These are phyloP conservation scores for Diploscapter pachys DNA, from an alignment of 1,140 invertebrate species.

Conservation along the genomic window DNA sequence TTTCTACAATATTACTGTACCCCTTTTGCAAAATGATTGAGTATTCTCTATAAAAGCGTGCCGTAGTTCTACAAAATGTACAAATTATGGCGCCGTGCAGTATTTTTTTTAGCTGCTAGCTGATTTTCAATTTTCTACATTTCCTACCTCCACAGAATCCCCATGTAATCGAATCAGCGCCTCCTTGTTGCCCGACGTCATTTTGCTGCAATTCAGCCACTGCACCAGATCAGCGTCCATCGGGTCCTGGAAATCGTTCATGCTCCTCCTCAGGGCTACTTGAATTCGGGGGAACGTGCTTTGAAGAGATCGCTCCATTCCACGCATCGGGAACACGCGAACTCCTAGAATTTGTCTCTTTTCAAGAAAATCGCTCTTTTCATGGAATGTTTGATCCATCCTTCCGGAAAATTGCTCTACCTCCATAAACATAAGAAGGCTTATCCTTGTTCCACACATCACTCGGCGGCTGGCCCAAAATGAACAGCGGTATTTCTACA, in stretches of 20 bases:
- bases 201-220: constrained; percentile 76
- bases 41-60: no score
- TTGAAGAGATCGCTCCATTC: constrained; percentile 57
- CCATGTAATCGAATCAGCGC: constrained; percentile 72
- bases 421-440: constrained; percentile 69
- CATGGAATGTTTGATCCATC: not conserved
- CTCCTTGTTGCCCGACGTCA: constrained; percentile 72
- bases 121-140: no score
- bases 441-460: constrained; percentile 73
- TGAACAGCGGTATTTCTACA: constrained; percentile 79
- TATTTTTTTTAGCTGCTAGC: no score
- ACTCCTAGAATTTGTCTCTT: constrained; percentile 61
- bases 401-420: constrained; percentile 48
- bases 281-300: constrained; percentile 60
- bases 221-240: constrained; percentile 71
- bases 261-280: constrained; percentile 69
- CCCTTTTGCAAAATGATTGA: no score
- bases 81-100: no score
- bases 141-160: constrained; percentile 63
- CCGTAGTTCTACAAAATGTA: no score
- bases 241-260: constrained; percentile 65
- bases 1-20: not conserved
- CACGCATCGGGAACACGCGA: constrained; percentile 44
- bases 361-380: no score
- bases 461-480: constrained; percentile 71